Evolutionary conservation across 2,113 vertebrate genomes (phyloP), one percentile per base, ranked within the genome.

Genomic region (Percina caprodes): DNA sequence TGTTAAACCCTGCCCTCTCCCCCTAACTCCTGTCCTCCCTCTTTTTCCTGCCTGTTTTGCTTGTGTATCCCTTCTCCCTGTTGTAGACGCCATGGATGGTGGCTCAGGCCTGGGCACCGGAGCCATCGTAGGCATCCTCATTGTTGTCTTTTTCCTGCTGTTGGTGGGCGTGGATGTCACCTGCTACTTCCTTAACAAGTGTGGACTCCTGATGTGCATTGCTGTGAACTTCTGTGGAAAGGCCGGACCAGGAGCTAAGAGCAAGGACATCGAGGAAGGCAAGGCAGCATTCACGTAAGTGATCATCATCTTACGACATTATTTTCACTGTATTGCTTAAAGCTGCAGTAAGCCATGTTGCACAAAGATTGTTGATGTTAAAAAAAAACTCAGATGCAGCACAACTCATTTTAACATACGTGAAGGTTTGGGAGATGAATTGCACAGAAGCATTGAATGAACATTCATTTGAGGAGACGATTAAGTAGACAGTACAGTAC

Each of bases 121-220:
- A 0, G 96, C 98, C 93, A 99, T 99, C 19, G 96, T 99, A 54
- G 98, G 98, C 82, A 99, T 99, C 89, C 97, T 99, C 73, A 96
- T 99, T 1, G 95, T 99, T 26, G 95, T 99, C 85, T 99, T 99
- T 1, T 94, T 99, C 89, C 92, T 99, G 77, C 94, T 99, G 70
- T 91, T 99, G 94, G 95, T 98, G 87, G 95, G 94, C 0, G 96
- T 99, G 74, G 98, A 99, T 35, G 94, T 99, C 92, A 99, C 97
- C 89, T 99, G 98, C 95, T 99, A 97, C 94, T 99, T 99, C 96
- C 96, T 99, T 76, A 99, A 99, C 94, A 99, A 99, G 94, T 99
- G 98, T 0, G 98, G 98, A 21, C 95, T 99, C 55, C 96, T 99
- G 61, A 99, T 99, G 98, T 99, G 98, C 95, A 99, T 99, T 5